These are phyloP conservation scores for Drosophila micromelanica DNA, from an alignment of 1,140 invertebrate species.

Conservation along the genomic window DNA sequence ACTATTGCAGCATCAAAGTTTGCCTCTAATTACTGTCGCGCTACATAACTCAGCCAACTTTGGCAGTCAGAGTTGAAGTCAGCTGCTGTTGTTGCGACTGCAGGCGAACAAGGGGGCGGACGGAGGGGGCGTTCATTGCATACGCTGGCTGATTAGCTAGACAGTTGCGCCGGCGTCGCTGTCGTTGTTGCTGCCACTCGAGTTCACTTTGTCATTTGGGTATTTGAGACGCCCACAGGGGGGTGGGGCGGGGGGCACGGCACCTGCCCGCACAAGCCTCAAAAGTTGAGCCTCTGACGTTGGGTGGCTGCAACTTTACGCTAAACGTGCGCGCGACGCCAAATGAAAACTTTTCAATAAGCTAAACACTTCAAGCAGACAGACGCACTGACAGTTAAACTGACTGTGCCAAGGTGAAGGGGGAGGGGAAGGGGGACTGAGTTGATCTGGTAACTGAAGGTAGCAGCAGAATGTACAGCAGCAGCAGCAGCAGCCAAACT, in stretches of 20 bases:
- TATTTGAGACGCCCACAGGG: slow-evolving; percentile 17
- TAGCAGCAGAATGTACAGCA: slow-evolving; percentile 5
- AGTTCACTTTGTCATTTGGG: slow-evolving; percentile 66
- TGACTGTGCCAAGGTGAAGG: not conserved
- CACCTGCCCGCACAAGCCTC: not conserved
- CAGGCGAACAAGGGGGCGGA: too few relatives aligned
- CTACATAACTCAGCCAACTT: slow-evolving; percentile 74
- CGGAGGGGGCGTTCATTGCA: slow-evolving; percentile 1
- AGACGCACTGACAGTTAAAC: slow-evolving; percentile 34
- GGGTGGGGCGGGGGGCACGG: too few relatives aligned
- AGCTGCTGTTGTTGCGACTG: slow-evolving; percentile 24
- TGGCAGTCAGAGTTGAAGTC: slow-evolving; percentile 14
- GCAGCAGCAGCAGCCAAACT: slow-evolving; percentile 18
- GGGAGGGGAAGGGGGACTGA: not conserved
- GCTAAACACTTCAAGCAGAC: slow-evolving; percentile 73
- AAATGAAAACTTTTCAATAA: slow-evolving; percentile 78
- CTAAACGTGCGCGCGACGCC: slow-evolving; percentile 53
- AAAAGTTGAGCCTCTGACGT: slow-evolving; percentile 30
- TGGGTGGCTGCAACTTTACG: slow-evolving; percentile 46
- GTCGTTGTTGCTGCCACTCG: slow-evolving; percentile 33
- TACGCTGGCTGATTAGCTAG: slow-evolving; percentile 67
- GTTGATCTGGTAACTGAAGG: not conserved
- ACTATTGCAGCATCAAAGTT: slow-evolving; percentile 76
- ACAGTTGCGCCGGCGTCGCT: slow-evolving; percentile 44
- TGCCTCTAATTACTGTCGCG: slow-evolving; percentile 74